Base-by-base conservation (phyloP, 1,140 invertebrate species). In the Ganaspis sp. region DNA sequence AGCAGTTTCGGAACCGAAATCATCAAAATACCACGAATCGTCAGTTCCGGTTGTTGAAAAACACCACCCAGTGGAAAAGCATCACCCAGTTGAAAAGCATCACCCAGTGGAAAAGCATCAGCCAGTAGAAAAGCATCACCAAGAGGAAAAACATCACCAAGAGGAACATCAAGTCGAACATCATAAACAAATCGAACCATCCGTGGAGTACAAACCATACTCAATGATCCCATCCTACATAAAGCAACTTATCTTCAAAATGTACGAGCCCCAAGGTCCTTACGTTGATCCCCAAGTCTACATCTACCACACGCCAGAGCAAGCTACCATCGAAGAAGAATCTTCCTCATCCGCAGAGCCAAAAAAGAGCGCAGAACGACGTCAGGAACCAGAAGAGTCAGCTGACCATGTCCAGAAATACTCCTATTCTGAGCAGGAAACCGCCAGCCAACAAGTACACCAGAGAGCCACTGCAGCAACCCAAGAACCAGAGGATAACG, bases 271-370 rank as follows among this genome's bases (percentile, higher is more conserved):
- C 0, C 87, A 88, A 34, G 72, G 58, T 5, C 81, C 87, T 11
- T 90, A 90, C 69, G 83, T 87, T 6, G 89, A 91, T 49, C 89
- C 87, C 0, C 42, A 85, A 0, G 84, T 87, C 0, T 87, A 87
- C 73, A 73, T 89, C 2, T 90, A 91, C 23, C 69, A 80, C n/a
- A 76, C 75, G 0, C 73, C 69, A 42, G 8, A 40, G 11, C 71
- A 69, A 5, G 9, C 17, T 3, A 5, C 17, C 72, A 3, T 29
- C 23, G 34, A 38, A 11, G 19, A 64, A 11, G 0, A 29, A 6
- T 12, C 23, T 15, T 70, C 69, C 19, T 0, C 1, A 53, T 15
- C 23, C 9, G 21, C 0, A 12, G 1, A 73, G 11, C 29, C 29
- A 21, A 12, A 40, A 21, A 37, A 70, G 40, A 40, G 11, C 15